Percentiles rank a stretch among this genome's conserved stretches.
Evolutionary conservation across 2,113 vertebrate genomes (phyloP).

Genomic region (Riparia riparia): DNA sequence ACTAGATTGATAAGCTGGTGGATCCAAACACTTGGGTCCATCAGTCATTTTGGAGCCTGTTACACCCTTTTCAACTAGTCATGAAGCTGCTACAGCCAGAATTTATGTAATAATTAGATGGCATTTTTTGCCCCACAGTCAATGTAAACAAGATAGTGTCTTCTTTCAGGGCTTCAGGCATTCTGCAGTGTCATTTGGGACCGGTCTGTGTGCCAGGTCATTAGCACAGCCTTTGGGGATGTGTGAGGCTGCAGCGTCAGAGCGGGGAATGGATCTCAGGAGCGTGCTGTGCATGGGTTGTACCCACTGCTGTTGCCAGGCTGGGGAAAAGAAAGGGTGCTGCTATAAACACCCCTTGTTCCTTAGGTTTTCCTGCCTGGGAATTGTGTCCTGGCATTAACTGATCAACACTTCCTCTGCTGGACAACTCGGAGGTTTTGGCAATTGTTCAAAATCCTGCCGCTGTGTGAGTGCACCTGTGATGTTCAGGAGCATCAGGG

Average conservation of each 20-base stretch:
- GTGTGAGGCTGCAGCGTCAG: neutral
- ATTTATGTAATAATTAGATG: slow-evolving; percentile 51
- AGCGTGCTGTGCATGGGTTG: neutral
- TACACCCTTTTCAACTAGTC: slow-evolving; percentile 44
- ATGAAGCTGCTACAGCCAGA: slow-evolving; percentile 41
- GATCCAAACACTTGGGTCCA: neutral
- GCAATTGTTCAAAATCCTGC: neutral
- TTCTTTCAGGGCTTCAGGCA: slow-evolving; percentile 35
- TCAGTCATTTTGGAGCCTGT: slow-evolving; percentile 35
- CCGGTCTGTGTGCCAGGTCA: slow-evolving; percentile 1
- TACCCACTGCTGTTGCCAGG: neutral
- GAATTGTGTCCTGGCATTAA: neutral
- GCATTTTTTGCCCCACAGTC: neutral
- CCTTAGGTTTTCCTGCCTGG: neutral
- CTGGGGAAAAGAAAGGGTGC: neutral
- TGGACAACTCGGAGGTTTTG: neutral
- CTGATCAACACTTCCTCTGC: neutral
- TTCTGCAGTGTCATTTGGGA: slow-evolving; percentile 41
- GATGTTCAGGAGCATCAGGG: neutral
- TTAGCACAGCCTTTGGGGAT: slow-evolving; percentile 7
- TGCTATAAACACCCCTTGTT: neutral
- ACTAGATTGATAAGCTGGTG: neutral
- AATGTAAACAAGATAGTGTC: slow-evolving; percentile 39
- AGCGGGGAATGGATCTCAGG: neutral
- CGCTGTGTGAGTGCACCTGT: neutral